These are phyloP conservation scores for Crenichthys baileyi DNA, from an alignment of 2,797 vertebrate genomes.

Conservation along the genomic window DNA sequence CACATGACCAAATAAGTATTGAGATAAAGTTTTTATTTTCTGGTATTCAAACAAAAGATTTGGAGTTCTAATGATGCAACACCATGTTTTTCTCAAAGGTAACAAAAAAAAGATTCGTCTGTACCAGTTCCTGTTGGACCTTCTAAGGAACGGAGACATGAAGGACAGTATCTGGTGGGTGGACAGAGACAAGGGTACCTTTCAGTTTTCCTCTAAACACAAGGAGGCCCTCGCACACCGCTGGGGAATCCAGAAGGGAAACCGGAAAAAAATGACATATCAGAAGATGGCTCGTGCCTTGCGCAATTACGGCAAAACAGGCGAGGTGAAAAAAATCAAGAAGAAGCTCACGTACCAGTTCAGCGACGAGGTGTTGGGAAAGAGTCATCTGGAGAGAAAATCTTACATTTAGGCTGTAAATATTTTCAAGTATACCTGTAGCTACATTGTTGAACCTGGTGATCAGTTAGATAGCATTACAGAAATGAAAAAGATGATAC, in stretches of 20 bases:
- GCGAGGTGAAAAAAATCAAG: slow-evolving; percentile 99
- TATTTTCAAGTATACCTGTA: slow-evolving; percentile 13
- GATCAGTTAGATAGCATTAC: slow-evolving; percentile 27
- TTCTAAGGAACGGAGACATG: slow-evolving; percentile 95
- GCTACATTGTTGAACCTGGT: slow-evolving; percentile 19
- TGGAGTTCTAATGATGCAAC: slow-evolving; percentile 20
- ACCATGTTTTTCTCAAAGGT: slow-evolving; percentile 76
- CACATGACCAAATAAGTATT: neutral
- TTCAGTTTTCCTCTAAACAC: slow-evolving; percentile 99
- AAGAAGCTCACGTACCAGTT: slow-evolving; percentile 99
- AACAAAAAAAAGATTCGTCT: slow-evolving; percentile 98
- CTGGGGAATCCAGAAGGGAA: slow-evolving; percentile 98
- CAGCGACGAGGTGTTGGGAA: slow-evolving; percentile 97
- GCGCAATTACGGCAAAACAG: slow-evolving; percentile 98
- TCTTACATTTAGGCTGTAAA: slow-evolving; percentile 75
- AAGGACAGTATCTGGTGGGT: slow-evolving; percentile 99
- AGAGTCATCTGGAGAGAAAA: slow-evolving; percentile 87
- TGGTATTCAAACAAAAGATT: neutral
- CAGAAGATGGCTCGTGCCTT: slow-evolving; percentile 99
- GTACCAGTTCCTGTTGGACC: slow-evolving; percentile 98
- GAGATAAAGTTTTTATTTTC: neutral
- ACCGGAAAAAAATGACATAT: slow-evolving; percentile 99
- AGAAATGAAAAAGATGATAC: slow-evolving; percentile 14
- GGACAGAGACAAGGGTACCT: slow-evolving; percentile 97
- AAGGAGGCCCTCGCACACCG: slow-evolving; percentile 95